Evolutionary conservation across 2,888 invertebrate species (phyloP).

Genomic region (Drosophila recens): DNA sequence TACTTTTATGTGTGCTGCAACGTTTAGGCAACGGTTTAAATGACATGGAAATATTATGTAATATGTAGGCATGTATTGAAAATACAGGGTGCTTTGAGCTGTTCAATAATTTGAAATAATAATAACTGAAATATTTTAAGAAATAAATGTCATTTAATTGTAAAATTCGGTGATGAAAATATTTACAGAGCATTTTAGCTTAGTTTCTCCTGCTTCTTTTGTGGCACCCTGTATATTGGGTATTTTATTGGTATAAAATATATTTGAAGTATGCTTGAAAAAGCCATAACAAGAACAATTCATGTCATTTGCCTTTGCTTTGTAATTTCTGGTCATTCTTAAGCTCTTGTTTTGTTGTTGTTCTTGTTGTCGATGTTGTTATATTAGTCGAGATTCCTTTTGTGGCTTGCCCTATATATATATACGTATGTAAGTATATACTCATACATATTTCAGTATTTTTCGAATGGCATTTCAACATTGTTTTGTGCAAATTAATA

Average conservation of each 20-base stretch:
- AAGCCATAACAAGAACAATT: constrained; percentile 41
- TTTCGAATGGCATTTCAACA: constrained; percentile 35
- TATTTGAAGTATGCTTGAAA: constrained; percentile 45
- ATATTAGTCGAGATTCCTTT: constrained; percentile 4
- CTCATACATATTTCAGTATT: constrained; percentile 11
- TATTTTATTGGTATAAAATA: constrained; percentile 19
- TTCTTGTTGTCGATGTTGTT: constrained; percentile 11
- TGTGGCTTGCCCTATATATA: constrained; percentile 23
- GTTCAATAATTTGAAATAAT: neutral
- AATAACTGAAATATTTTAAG: too few relatives aligned
- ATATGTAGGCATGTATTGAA: neutral
- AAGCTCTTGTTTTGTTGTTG: constrained; percentile 6
- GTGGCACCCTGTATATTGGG: constrained; percentile 43
- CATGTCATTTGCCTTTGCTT: constrained; percentile 40
- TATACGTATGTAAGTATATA: neutral
- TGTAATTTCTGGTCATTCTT: constrained; percentile 31
- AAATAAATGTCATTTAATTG: too few relatives aligned
- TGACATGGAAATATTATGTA: constrained; percentile 57
- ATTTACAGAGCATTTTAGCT: too few relatives aligned
- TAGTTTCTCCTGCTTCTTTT: neutral
- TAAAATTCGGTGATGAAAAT: too few relatives aligned
- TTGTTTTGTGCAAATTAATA: constrained; percentile 63
- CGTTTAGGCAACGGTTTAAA: constrained; percentile 60
- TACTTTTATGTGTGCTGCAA: constrained; percentile 50
- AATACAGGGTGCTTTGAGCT: constrained; percentile 50